Percentiles rank a stretch among this genome's conserved stretches.
Evolutionary conservation across 2,113 vertebrate genomes (phyloP).

Genomic region (Brienomyrus longianalis): DNA sequence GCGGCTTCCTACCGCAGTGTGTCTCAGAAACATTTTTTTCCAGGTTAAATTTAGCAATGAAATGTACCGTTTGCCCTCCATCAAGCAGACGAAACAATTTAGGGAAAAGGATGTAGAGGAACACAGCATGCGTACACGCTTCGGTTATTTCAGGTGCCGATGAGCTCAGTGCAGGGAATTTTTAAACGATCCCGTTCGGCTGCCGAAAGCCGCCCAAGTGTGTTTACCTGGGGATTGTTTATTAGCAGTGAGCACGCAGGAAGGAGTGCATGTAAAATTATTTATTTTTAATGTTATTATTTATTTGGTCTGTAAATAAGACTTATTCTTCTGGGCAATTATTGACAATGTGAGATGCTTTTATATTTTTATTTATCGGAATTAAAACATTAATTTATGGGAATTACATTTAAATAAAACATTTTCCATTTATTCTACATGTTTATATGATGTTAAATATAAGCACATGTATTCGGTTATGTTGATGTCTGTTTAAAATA

Average conservation of each 20-base stretch:
- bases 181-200: slow-evolving; percentile 6
- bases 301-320: not conserved
- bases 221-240: not conserved
- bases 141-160: slow-evolving; percentile 61
- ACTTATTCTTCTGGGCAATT: not conserved
- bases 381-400: not conserved
- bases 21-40: slow-evolving; percentile 69
- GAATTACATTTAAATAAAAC: not conserved
- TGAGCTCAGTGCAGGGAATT: slow-evolving; percentile 44
- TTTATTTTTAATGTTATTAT: not conserved
- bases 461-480: not conserved
- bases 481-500: not conserved
- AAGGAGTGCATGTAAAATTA: not conserved
- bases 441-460: not conserved
- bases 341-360: not conserved
- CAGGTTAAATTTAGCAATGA: slow-evolving; percentile 69
- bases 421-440: not conserved
- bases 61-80: slow-evolving; percentile 56
- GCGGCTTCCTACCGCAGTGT: slow-evolving; percentile 53
- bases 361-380: not conserved
- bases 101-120: slow-evolving; percentile 65
- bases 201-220: not conserved
- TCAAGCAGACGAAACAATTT: slow-evolving; percentile 70
- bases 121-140: slow-evolving; percentile 42
- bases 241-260: not conserved